phyloP scores from a whole-genome alignment of 2,797 vertebrate genomes.

The Sparus aurata region DNA sequence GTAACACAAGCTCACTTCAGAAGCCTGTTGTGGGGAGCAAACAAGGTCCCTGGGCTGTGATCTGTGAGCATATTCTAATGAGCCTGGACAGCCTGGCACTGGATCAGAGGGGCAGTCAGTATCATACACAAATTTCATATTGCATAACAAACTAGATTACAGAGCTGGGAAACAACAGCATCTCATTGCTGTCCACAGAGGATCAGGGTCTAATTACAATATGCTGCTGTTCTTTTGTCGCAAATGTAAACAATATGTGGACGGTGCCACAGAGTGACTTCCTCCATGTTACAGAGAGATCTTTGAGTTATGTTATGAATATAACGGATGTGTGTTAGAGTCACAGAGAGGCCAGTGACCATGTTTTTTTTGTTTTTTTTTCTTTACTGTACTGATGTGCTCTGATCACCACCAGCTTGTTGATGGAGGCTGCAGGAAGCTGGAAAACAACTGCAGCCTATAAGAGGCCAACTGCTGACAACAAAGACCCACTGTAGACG shows the following conservation, averaged over 20 bases:
- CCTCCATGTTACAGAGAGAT: conserved; percentile 30
- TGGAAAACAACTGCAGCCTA: background rate
- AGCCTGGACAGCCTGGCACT: conserved; percentile 58
- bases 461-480: background rate
- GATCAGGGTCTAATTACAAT: conserved; percentile 59
- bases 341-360: conserved; percentile 37
- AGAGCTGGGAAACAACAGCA: conserved; percentile 37
- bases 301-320: conserved; percentile 42
- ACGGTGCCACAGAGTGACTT: conserved; percentile 35
- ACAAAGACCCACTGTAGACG: background rate
- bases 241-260: conserved; percentile 64
- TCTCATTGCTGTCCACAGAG: conserved; percentile 60
- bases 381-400: background rate
- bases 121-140: conserved; percentile 59
- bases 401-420: conserved; percentile 32
- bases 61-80: conserved; percentile 49
- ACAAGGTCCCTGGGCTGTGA: conserved; percentile 47
- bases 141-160: conserved; percentile 59
- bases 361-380: background rate
- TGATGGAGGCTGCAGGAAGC: background rate
- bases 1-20: conserved; percentile 47
- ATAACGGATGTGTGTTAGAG: conserved; percentile 22
- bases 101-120: conserved; percentile 58
- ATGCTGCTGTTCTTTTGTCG: conserved; percentile 58
- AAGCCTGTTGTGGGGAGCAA: conserved; percentile 32